Evolutionary conservation across 1,140 invertebrate species (phyloP).

Genomic region (Phymastichus coffea): DNA sequence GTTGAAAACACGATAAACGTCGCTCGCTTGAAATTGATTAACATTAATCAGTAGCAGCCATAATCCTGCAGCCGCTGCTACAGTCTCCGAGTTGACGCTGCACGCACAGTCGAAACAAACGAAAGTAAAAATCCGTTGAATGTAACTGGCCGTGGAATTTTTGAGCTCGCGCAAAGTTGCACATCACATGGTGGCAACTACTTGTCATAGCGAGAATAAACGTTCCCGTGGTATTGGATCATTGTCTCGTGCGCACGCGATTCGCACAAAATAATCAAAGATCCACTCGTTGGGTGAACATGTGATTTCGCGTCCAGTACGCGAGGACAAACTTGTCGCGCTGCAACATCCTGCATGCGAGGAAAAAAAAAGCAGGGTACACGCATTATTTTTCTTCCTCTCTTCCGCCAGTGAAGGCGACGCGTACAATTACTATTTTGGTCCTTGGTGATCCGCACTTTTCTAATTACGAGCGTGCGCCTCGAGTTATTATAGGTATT

Average conservation of each 20-base stretch:
- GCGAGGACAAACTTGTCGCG: too few relatives aligned
- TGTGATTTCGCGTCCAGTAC: neutral
- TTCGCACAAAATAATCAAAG: slow-evolving; percentile 7
- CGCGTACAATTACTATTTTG: too few relatives aligned
- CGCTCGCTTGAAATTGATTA: slow-evolving; percentile 17
- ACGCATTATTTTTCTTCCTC: too few relatives aligned
- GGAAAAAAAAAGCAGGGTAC: neutral
- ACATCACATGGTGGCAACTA: slow-evolving; percentile 5
- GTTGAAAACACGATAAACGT: neutral
- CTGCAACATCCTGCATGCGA: neutral
- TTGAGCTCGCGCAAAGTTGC: neutral
- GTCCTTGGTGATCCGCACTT: too few relatives aligned
- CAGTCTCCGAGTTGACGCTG: neutral
- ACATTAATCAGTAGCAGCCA: neutral
- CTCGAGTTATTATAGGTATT: too few relatives aligned
- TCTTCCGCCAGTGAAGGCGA: too few relatives aligned
- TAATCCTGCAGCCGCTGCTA: slow-evolving; percentile 2
- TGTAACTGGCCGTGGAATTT: too few relatives aligned
- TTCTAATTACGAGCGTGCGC: too few relatives aligned
- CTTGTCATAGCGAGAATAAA: neutral
- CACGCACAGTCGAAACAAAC: neutral
- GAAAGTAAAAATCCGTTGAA: too few relatives aligned
- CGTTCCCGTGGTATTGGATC: slow-evolving; percentile 2
- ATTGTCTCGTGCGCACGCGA: neutral
- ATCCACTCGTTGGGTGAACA: neutral